phyloP scores from a whole-genome alignment of 2,113 vertebrate genomes.

The Pteruthius melanotis region DNA sequence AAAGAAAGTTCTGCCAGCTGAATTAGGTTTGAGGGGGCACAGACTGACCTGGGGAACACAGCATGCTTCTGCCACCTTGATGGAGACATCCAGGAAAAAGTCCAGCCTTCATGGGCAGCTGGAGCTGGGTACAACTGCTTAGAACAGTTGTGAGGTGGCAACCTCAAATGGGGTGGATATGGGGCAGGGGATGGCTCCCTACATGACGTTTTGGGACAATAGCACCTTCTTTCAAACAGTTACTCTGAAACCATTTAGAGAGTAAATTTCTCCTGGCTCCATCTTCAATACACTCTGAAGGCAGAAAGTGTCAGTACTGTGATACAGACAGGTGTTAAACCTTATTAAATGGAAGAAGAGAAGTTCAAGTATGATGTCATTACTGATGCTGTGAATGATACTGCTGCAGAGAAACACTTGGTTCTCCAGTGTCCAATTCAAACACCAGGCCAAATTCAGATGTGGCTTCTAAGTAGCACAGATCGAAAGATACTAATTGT shows the following conservation, averaged over 20 bases:
- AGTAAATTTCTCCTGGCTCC: neutral
- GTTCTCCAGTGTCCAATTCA: neutral
- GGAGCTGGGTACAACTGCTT: neutral
- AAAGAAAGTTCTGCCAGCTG: neutral
- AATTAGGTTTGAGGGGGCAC: neutral
- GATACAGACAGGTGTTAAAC: neutral
- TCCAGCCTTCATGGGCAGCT: neutral
- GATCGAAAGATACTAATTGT: accelerated
- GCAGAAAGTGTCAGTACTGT: neutral
- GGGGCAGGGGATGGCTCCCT: neutral
- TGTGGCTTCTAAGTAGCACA: accelerated
- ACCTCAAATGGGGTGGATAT: accelerated
- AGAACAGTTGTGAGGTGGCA: neutral
- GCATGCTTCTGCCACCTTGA: neutral
- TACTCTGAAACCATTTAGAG: neutral
- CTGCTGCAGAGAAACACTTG: neutral
- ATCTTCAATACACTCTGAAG: neutral
- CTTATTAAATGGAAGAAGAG: neutral
- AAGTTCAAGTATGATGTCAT: neutral
- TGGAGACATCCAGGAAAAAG: neutral
- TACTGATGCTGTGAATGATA: neutral
- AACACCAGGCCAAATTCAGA: neutral
- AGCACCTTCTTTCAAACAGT: neutral
- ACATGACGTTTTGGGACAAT: accelerated
- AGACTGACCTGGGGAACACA: neutral